A percentile compares a stretch with the other conserved stretches of the same genome.
phyloP scores from a whole-genome alignment of 2,113 vertebrate species.

The Hystrix cristata region DNA sequence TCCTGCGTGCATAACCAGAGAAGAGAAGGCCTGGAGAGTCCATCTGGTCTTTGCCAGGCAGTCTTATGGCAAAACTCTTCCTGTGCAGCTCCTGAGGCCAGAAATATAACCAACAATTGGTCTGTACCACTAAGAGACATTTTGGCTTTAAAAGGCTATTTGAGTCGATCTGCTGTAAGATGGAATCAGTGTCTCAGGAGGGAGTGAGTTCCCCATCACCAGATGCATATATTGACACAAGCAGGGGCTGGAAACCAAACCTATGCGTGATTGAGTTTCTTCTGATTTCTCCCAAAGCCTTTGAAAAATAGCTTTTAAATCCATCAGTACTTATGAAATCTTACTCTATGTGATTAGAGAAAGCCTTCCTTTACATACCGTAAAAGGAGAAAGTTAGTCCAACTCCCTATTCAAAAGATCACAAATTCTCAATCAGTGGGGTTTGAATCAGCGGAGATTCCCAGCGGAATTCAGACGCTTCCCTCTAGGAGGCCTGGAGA shows the following conservation, averaged over 20 bases:
- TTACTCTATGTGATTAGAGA: conserved; percentile 43
- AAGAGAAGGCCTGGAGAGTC: neutral
- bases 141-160: neutral
- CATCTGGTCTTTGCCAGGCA: neutral
- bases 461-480: conserved; percentile 43
- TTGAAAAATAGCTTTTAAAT: conserved; percentile 57
- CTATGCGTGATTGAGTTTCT: neutral
- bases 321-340: conserved; percentile 8
- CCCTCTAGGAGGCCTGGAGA: neutral
- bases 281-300: conserved; percentile 57
- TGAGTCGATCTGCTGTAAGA: neutral
- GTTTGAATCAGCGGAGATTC: conserved; percentile 50
- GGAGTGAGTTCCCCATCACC: neutral
- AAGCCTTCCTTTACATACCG: neutral
- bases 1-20: neutral
- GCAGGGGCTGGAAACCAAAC: neutral
- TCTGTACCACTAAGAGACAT: neutral
- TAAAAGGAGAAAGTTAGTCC: conserved; percentile 55
- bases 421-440: conserved; percentile 50
- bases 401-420: neutral
- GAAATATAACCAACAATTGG: neutral
- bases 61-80: neutral
- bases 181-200: neutral
- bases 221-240: neutral
- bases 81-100: neutral